phyloP scores from a whole-genome alignment of 1,140 invertebrate genomes.

The Micrasema minimum region DNA sequence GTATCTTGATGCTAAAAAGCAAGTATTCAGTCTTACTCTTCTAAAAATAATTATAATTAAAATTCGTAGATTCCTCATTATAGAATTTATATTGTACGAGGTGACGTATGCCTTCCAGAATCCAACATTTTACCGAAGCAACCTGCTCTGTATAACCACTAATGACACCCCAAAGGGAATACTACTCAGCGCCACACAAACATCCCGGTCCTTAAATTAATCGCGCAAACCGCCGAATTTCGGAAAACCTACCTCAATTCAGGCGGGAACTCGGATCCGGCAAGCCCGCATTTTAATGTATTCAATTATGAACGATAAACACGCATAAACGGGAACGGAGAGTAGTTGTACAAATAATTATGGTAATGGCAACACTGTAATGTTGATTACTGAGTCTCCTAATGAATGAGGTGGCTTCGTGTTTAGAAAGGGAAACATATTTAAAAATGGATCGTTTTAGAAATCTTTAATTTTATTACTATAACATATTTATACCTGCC shows the following conservation, averaged over 20 bases:
- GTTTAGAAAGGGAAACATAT: no score
- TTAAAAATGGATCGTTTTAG: no score
- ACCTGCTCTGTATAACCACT: not conserved
- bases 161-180: conserved; percentile 6
- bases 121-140: no score
- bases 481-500: no score
- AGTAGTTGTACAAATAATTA: conserved; percentile 11
- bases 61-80: no score
- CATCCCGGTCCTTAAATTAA: not conserved
- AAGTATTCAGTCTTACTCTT: no score
- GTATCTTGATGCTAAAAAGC: no score
- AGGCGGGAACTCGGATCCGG: conserved; percentile 2
- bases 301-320: conserved; percentile 26
- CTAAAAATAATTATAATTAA: no score
- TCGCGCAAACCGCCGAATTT: not conserved
- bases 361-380: not conserved
- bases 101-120: no score
- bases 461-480: no score
- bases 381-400: not conserved
- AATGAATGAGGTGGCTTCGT: no score
- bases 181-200: not conserved
- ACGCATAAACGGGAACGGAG: not conserved
- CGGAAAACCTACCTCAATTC: conserved; percentile 3
- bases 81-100: no score
- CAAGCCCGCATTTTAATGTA: conserved; percentile 16